Evolutionary conservation across 2,888 invertebrate species (phyloP), one percentile per base, ranked within the genome.

Genomic region (Plebejus anna): DNA sequence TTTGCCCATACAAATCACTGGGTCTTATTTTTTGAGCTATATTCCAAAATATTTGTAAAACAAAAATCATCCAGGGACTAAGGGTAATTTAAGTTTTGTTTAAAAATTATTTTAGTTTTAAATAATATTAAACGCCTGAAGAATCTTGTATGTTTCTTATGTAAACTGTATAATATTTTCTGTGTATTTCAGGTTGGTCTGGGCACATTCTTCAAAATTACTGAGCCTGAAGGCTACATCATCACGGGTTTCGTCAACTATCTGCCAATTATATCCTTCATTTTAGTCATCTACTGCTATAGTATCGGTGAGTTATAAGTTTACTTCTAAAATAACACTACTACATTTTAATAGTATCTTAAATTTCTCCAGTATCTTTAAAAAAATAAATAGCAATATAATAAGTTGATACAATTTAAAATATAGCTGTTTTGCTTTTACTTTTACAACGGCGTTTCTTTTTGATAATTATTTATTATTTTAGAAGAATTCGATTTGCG

Each of bases 301-400:
- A 38, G 42, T 4, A 47, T 42, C 85, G 79, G 79, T 79, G 77
- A 77, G 70, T 22, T n/a, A 59, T 59, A 9, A 7, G 42, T 42
- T 7, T 9, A 11, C 47, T 47, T 47, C 47, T 0, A 42, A 47
- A 47, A 47, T 47, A 47, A 47, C 9, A 11, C 38, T 6, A 38
- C 38, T 38, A 38, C 32, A 32, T 32, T 32, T 32, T 32, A 5
- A 38, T 38, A 22, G 22, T 22, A 38, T 38, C 38, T 38, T 38
- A 38, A 38, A 42, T 42, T 42, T 9, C 47, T 47, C 9, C 9
- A 57, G n/a, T 16, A 6, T 6, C 57, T 57, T 57, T 57, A n/a
- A 1, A 57, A 57, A 57, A 57, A 57, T 57, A 1, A 57, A 57
- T 57, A 57, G 57, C 57, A 57, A 57, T 57, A n/a, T 16, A 57